Base-by-base conservation (phyloP, 1,140 invertebrate genomes). In the Theocolax elegans region DNA sequence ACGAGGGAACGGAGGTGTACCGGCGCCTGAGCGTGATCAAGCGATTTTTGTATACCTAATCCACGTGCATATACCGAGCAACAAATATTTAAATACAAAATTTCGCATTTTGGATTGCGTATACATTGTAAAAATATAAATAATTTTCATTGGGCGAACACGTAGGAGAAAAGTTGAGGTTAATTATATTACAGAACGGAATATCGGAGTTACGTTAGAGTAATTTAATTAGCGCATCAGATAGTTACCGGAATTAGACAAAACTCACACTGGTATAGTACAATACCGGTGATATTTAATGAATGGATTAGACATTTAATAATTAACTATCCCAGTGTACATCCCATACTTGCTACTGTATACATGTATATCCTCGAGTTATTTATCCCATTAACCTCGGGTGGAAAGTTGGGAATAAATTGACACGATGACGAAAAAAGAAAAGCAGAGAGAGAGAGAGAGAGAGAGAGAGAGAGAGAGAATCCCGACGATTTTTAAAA, bases 221-320 rank as follows among this genome's bases (percentile, higher is more conserved):
- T 40, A 12, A 12, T 58, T 40, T 42, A 25, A 58, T 58, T 58
- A 58, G 38, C 38, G 2, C 1, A 7, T 21, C 6, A 13, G 2
- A 35, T 13, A 40, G 13, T 40, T 58, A 58, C 10, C 21, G 35
- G 15, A 58, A 40, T 58, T 58, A 42, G 21, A 40, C n/a, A 40
- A 58, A 35, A 35, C 10, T 35, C 4, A n/a, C n/a, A 35, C 31
- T 35, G 31, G 4, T 6, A 35, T 6, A 35, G 4, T 35, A 35
- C 31, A 10, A 35, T 4, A 35, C 31, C 10, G 31, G 4, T 35
- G 19, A 59, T 12, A 59, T 42, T 59, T 59, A 42, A 59, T 59
- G 56, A 59, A 59, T 59, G 58, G 23, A 60, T 60, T 46, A 46
- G 38, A 27, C 13, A 8, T 23, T 60, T 29, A 17, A 29, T 42